Evolutionary conservation across 2,888 invertebrate species (phyloP).

Genomic region (Hetaerina titia): DNA sequence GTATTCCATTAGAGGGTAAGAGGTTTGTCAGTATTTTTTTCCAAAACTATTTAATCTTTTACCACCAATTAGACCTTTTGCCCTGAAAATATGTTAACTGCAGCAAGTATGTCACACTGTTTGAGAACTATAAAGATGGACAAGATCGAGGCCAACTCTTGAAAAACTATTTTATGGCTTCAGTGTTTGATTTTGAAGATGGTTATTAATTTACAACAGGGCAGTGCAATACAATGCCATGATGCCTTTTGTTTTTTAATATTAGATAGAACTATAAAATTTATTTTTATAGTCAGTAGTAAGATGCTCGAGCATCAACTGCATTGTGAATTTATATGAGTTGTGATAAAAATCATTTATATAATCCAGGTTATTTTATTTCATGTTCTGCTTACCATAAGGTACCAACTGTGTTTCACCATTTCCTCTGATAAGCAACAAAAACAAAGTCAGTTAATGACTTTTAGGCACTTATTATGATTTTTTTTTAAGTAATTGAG

Average conservation of each 20-base stretch:
- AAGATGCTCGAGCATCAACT: constrained; percentile 13
- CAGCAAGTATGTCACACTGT: background rate
- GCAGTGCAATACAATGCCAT: constrained; percentile 38
- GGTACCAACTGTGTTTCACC: background rate
- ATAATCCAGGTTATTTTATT: constrained; percentile 10
- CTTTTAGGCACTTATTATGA: background rate
- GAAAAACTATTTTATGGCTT: background rate
- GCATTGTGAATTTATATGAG: constrained; percentile 36
- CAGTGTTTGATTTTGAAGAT: background rate
- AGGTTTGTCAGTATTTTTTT: constrained; percentile 34
- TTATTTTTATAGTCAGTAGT: constrained; percentile 60
- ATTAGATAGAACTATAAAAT: constrained; percentile 24
- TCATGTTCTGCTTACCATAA: background rate
- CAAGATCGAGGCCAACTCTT: background rate
- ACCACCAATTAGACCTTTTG: background rate
- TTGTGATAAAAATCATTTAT: constrained; percentile 47
- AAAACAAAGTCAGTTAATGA: background rate
- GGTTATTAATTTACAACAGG: background rate
- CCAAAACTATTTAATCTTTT: background rate
- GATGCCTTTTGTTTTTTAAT: constrained; percentile 40
- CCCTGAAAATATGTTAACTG: background rate
- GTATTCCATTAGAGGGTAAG: background rate
- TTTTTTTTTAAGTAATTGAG: background rate
- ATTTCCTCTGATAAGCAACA: background rate
- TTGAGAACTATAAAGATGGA: background rate